Evolutionary conservation across 2,797 vertebrate genomes (phyloP), one percentile per base, ranked within the genome.

Genomic region (Megaceryle alcyon): DNA sequence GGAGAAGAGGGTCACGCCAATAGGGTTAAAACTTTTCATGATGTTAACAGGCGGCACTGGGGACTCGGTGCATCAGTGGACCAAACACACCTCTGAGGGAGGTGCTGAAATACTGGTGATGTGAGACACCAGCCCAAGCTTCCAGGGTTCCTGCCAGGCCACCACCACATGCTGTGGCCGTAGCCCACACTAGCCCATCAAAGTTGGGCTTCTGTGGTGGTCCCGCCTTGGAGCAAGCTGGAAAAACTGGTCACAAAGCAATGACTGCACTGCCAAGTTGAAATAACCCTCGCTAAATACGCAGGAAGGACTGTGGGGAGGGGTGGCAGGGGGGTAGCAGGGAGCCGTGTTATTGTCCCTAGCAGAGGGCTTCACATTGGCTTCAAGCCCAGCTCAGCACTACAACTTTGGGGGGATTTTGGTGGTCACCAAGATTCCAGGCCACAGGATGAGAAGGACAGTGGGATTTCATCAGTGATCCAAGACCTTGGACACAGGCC

Each of bases 91-190:
- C 65, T 23, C 66, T 1, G 0, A 6, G 43, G 57, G n/a, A 82
- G 41, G 48, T 18, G 17, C 21, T 2, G 1, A 46, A 71, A 51
- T 11, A 44, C 7, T 3, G 1, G 59, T 3, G 60, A 75, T 9
- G 29, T 1, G 53, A 72, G 75, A 33, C 66, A 39, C 19, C 26
- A 56, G 37, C 2, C 12, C 39, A 16, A 4, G 77, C 28, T 59
- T 25, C 19, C 20, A 1, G 2, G 3, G 43, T 8, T 39, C 68
- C 69, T 46, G n/a, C 23, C 54, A 16, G 29, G 43, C 71, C 77
- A 77, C 29, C 3, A 1, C 20, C n/a, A 46, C 1, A 0, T 3
- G 2, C 33, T 2, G 1, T 10, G 21, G 31, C 43, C 31, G 11
- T 14, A 39, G 57, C 20, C 35, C 31, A 17, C 4, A 0, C 39